Evolutionary conservation across 2,888 invertebrate species (phyloP).

Genomic region (Pecten maximus): DNA sequence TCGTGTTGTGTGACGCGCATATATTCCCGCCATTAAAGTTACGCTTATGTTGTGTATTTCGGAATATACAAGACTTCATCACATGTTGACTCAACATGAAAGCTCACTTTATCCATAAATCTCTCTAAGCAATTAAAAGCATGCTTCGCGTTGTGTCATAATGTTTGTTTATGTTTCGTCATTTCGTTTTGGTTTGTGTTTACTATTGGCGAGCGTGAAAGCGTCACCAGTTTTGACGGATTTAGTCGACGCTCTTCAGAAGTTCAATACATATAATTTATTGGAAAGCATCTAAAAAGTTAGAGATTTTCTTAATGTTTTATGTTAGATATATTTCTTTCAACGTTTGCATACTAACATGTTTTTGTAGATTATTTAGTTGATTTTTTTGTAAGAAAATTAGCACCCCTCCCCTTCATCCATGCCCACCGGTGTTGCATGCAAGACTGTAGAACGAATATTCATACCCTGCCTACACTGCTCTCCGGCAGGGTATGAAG

Average conservation of each 20-base stretch:
- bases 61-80: not conserved
- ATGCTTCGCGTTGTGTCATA: not conserved
- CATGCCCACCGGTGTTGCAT: too few relatives aligned
- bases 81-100: not conserved
- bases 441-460: too few relatives aligned
- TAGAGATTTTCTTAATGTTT: too few relatives aligned
- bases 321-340: not conserved
- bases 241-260: not conserved
- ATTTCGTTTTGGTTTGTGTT: not conserved
- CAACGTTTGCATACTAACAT: not conserved
- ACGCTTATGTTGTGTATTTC: not conserved
- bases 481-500: too few relatives aligned
- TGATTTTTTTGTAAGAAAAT: too few relatives aligned
- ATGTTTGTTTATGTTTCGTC: not conserved
- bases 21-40: conserved; percentile 41
- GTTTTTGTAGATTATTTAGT: too few relatives aligned
- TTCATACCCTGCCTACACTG: too few relatives aligned
- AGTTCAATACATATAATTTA: not conserved
- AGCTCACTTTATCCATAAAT: not conserved
- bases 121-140: not conserved
- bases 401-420: too few relatives aligned
- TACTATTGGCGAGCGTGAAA: not conserved
- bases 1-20: conserved; percentile 35
- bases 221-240: conserved; percentile 27
- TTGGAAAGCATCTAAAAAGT: too few relatives aligned